Evolutionary conservation across 2,888 invertebrate species (phyloP), one percentile per base, ranked within the genome.

Genomic region (Myopa testacea): DNA sequence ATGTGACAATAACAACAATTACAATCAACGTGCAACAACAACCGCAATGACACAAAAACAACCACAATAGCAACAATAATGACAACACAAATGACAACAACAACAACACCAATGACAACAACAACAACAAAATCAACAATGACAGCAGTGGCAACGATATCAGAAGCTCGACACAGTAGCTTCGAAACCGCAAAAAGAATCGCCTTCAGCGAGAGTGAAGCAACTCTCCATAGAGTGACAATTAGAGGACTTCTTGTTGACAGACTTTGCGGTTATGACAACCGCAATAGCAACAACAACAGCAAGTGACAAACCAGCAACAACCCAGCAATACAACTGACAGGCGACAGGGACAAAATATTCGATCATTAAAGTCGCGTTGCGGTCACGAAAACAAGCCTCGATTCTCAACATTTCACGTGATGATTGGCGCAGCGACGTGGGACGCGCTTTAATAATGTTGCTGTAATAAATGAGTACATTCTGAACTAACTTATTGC

Each of bases 201-300:
- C 45, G 45, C 10, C 45, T 45, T 1, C 10, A 3, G 45, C 10
- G 45, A 45, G 10, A 6, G 10, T 45, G 45, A 45, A 45, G 45
- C 45, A 45, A 3, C 45, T 1, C 4, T 45, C 10, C 4, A 10
- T 10, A 8, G 45, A 45, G 45, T 45, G 73, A 19, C 73, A 69
- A 63, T 37, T 45, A n/a, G 74, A 50, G 14, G 52, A 70, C 74
- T 74, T 58, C 58, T 58, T 77, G 79, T 77, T 77, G 77, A 77
- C 77, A 77, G 75, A 75, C 75, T 60, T 65, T 71, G 77, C 77
- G 62, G 79, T 77, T 77, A 65, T 75, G 79, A 58, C 77, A 68
- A 12, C 62, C 10, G 19, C 40, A 69, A 10, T 45, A 52, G 34
- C 14, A 34, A 55, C 37, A n/a, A 52, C n/a, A 14, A 14, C 40